A percentile compares a stretch with the other conserved stretches of the same genome.
Evolutionary conservation across 1,140 invertebrate species (phyloP).

Genomic region (Heterodera schachtii): DNA sequence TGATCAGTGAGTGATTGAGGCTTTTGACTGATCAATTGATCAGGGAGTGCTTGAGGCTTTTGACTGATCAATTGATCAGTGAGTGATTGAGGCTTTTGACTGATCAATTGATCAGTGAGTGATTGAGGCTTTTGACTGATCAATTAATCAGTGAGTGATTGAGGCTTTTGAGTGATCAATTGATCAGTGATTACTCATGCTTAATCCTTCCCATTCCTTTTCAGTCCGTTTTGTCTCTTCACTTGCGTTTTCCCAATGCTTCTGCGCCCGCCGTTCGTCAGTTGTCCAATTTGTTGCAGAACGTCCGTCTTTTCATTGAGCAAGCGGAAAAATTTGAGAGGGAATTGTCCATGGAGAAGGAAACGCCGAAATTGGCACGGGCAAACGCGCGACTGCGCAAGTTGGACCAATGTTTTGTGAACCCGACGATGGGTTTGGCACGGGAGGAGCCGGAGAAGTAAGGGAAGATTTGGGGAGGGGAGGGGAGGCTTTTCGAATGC

Average conservation of each 20-base stretch:
- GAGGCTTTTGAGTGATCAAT: no score
- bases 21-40: conserved; percentile 37
- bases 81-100: no score
- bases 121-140: conserved; percentile 30
- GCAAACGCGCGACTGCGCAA: conserved; percentile 45
- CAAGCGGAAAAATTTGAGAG: conserved; percentile 41
- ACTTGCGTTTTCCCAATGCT: conserved; percentile 30
- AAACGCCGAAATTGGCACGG: conserved; percentile 18
- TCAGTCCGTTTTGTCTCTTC: neutral
- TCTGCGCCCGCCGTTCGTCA: conserved; percentile 6
- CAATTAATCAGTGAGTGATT: conserved; percentile 33
- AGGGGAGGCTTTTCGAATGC: neutral
- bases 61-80: no score
- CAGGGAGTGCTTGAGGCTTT: neutral
- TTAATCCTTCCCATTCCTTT: neutral
- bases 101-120: neutral
- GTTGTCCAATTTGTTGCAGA: conserved; percentile 35
- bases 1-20: conserved; percentile 19
- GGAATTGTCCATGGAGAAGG: conserved; percentile 9
- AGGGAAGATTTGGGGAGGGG: neutral
- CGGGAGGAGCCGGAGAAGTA: conserved; percentile 12
- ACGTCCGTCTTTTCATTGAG: conserved; percentile 33
- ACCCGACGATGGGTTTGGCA: conserved; percentile 43
- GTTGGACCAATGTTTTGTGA: conserved; percentile 60
- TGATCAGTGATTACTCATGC: no score